These are phyloP conservation scores for Drosophila subpulchrella DNA, from an alignment of 1,140 invertebrate species.

Conservation along the genomic window DNA sequence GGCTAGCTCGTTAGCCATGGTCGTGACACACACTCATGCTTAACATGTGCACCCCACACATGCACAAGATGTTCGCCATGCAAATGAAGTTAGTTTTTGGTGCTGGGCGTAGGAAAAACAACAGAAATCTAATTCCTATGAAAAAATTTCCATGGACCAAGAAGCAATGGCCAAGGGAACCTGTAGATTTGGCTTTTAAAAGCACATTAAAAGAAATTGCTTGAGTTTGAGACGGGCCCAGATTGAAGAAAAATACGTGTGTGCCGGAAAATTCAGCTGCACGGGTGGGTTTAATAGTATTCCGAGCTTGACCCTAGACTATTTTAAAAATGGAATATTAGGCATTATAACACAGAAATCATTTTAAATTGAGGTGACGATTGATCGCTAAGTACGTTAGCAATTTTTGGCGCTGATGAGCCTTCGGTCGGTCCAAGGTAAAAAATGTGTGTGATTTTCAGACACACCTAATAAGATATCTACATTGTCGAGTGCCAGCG, in stretches of 20 bases:
- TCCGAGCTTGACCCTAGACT: no score
- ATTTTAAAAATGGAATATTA: no score
- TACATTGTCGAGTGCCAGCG: no score
- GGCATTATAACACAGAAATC: not conserved
- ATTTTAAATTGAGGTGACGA: no score
- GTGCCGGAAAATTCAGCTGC: not conserved
- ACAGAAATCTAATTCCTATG: conserved; percentile 64
- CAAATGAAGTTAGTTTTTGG: conserved; percentile 80
- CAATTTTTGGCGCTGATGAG: no score
- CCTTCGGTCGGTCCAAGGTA: no score
- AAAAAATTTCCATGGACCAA: conserved; percentile 50
- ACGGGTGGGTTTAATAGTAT: not conserved
- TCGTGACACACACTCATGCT: conserved; percentile 34
- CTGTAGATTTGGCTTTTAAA: conserved; percentile 80
- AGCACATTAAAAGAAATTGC: conserved; percentile 78
- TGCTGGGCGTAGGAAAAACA: conserved; percentile 66
- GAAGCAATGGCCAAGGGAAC: conserved; percentile 28
- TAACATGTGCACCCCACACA: not conserved
- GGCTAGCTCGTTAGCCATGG: conserved; percentile 66
- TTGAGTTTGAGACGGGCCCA: conserved; percentile 34
- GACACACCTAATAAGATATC: no score
- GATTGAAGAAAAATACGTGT: conserved; percentile 62
- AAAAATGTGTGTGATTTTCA: no score
- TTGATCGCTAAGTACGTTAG: no score
- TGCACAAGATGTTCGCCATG: conserved; percentile 60